Evolutionary conservation across 2,888 invertebrate species (phyloP), one percentile per base, ranked within the genome.

Genomic region (Polia nebulosa): DNA sequence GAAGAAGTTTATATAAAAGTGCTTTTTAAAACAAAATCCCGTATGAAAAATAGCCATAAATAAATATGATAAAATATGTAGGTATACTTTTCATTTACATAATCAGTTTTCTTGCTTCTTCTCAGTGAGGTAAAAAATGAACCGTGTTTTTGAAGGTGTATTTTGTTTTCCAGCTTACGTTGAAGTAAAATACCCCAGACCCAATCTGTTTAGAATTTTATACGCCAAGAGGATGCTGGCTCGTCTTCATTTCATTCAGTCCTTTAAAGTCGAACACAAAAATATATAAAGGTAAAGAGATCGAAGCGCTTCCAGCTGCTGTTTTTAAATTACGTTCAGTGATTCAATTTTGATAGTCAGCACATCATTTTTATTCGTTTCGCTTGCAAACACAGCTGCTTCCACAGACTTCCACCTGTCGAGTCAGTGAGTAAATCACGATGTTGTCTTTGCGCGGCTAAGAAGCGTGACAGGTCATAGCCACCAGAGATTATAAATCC

Each of bases 381-480:
- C 76, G 80, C 73, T 80, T 60, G 59, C 64, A 69, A 70, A 61
- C 70, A 72, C 82, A 76, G 69, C 71, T 80, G 83, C 36, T 78
- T 72, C 68, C 72, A 58, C 45, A 51, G 61, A 69, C 45, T 57
- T 75, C 63, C 83, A 81, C 83, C 82, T 82, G 82, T 45, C 66
- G 36, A 39, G 57, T n/a, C 78, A 75, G 68, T 74, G 45, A 39
- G 65, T 25, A 82, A 75, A 74, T 74, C 74, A 79, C 62, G 58
- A 56, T 22, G 55, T 74, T 68, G 78, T 75, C 66, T 67, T 34
- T 74, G 57, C 49, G 47, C 57, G 34, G 29, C 60, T 63, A 52
- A 60, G 59, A 53, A 78, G 72, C 80, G 83, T 80, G 76, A 74
- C 80, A 62, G 78, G 76, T 83, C 80, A 70, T 53, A 81, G 74